Base-by-base conservation (phyloP, 2,888 invertebrate genomes). In the Eristalinus sepulchralis region DNA sequence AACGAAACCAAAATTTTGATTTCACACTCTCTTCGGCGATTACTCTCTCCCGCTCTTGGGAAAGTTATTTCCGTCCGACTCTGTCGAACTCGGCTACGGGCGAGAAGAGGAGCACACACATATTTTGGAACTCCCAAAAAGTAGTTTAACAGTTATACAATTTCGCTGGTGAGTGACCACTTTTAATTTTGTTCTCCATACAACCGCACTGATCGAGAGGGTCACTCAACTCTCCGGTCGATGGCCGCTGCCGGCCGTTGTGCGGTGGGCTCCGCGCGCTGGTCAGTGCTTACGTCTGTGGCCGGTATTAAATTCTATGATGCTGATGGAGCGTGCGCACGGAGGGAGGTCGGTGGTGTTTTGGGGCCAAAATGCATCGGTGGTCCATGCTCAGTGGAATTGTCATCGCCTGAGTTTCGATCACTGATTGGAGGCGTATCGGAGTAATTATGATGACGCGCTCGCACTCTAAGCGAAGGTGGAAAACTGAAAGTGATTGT, bases 151-250 rank as follows among this genome's bases (percentile, higher is more conserved):
- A 88, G 89, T 89, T 89, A 89, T 88, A 88, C 88, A 89, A 89
- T 89, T 89, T 89, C 89, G 89, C 89, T 86, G 82, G 83, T 75
- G 82, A 86, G 85, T 88, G 87, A 88, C 88, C 89, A 89, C 89
- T 89, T 89, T 88, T 89, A 88, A 82, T 89, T 89, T 89, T 89
- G 82, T 83, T 82, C 64, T 53, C 63, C 64, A 59, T 67, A 75
- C 75, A 22, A 27, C 27, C 27, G 57, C 47, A 17, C 17, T 17
- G 8, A 47, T 47, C 9, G 63, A 62, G 68, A 73, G 86, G 86
- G 82, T 86, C 86, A 83, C 27, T 86, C 82, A 86, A 86, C 86
- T 86, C 73, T 79, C 55, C 86, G 86, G 86, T 86, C 86, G 86
- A 75, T 86, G 86, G 82, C 86, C 86, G 77, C 70, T 82, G 63